A percentile compares a stretch with the other conserved stretches of the same genome.
Evolutionary conservation across 2,113 vertebrate species (phyloP).

Genomic region (Caracal caracal): DNA sequence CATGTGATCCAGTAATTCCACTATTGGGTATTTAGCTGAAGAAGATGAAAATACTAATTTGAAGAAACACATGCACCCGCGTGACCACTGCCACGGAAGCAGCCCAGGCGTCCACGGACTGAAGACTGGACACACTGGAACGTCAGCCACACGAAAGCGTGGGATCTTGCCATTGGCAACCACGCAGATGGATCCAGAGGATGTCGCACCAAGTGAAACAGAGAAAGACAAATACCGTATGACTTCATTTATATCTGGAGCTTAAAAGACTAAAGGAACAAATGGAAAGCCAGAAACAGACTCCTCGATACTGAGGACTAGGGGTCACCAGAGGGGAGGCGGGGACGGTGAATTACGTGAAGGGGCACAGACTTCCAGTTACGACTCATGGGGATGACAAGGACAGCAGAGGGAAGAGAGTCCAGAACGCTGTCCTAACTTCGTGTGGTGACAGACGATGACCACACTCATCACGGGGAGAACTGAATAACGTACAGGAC

Average conservation of each 20-base stretch:
- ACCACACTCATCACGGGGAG: background rate
- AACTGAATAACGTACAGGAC: rapidly evolving
- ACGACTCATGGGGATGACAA: background rate
- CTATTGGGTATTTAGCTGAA: rapidly evolving
- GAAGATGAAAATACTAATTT: background rate
- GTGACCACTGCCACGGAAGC: background rate
- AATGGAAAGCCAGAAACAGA: background rate
- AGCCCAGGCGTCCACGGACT: background rate
- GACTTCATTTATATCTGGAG: background rate
- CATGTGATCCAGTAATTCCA: background rate
- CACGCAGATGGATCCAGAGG: background rate
- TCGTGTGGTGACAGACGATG: rapidly evolving
- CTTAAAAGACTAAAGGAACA: background rate
- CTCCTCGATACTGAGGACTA: background rate
- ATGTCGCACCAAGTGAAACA: background rate
- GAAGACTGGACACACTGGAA: no score
- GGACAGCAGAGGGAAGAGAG: background rate
- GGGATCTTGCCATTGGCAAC: background rate
- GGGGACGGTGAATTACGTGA: rapidly evolving
- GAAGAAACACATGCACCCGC: no score
- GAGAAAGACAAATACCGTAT: background rate
- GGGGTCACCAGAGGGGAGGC: background rate
- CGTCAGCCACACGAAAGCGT: rapidly evolving
- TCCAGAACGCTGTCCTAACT: rapidly evolving
- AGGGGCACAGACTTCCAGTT: background rate